A percentile compares a stretch with the other conserved stretches of the same genome.
phyloP scores from a whole-genome alignment of 2,113 vertebrate genomes.

The Raphicerus campestris region DNA sequence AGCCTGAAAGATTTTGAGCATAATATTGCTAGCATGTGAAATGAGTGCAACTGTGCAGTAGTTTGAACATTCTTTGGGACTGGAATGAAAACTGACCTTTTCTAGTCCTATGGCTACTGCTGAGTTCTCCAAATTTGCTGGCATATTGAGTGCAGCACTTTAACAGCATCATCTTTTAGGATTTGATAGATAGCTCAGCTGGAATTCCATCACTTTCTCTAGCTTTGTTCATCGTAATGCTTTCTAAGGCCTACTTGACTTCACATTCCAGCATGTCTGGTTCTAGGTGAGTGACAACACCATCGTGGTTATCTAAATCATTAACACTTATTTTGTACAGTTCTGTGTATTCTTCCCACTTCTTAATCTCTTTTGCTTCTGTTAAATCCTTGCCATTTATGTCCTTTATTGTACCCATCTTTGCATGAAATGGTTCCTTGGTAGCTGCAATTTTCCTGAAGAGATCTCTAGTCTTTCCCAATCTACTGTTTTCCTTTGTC shows the following conservation, averaged over 20 bases:
- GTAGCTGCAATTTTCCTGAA: background rate
- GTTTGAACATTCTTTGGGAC: background rate
- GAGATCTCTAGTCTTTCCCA: background rate
- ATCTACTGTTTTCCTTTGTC: background rate
- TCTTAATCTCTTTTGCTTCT: background rate
- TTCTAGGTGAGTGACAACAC: background rate
- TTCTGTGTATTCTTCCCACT: background rate
- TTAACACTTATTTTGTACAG: background rate
- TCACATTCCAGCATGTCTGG: background rate
- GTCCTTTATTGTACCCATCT: background rate
- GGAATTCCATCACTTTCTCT: background rate
- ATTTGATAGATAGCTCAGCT: background rate
- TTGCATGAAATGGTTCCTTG: background rate
- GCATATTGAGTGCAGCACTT: background rate
- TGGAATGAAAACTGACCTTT: background rate
- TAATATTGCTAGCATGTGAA: background rate
- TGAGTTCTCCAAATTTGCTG: background rate
- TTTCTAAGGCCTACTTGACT: background rate
- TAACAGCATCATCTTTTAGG: background rate
- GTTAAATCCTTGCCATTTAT: background rate
- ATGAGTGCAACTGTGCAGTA: background rate
- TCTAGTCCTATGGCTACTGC: background rate
- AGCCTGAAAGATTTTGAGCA: background rate
- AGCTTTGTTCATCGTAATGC: background rate
- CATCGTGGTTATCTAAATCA: background rate